These are phyloP conservation scores for Steinernema carpocapsae DNA, from an alignment of 2,888 invertebrate species.

Conservation along the genomic window DNA sequence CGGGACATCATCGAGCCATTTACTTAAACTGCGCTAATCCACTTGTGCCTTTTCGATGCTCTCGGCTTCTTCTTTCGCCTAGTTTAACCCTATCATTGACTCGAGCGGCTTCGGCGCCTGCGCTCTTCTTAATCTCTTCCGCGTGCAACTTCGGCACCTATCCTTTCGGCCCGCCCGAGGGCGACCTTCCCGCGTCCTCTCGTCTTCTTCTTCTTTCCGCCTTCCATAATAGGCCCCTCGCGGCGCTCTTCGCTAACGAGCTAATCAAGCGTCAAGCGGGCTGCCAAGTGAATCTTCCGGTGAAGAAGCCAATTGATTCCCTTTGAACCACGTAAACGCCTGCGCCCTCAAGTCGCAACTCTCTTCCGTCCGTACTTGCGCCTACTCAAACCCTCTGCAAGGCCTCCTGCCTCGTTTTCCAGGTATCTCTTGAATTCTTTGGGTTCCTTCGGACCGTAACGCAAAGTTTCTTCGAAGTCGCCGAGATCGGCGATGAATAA, in stretches of 20 bases:
- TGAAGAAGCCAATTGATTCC: conserved; percentile 35
- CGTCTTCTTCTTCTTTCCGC: neutral
- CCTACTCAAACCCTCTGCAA: neutral
- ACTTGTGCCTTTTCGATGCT: conserved; percentile 33
- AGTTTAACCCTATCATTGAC: conserved; percentile 21
- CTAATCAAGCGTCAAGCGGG: conserved; percentile 31
- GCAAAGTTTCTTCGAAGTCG: too few relatives aligned
- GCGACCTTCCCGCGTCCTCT: neutral
- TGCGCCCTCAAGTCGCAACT: neutral
- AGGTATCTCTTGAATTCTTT: neutral
- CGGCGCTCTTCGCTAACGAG: conserved; percentile 31
- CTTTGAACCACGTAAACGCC: conserved; percentile 1
- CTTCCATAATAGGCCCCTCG: conserved; percentile 31
- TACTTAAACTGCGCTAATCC: conserved; percentile 33
- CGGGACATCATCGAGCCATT: conserved; percentile 24
- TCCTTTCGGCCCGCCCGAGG: neutral
- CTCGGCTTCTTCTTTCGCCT: conserved; percentile 7
- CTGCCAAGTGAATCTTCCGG: conserved; percentile 33
- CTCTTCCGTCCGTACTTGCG: neutral
- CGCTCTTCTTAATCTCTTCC: conserved; percentile 29
- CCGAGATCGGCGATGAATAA: conserved; percentile 7
- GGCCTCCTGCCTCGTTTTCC: neutral
- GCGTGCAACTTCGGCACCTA: conserved; percentile 34
- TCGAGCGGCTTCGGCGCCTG: conserved; percentile 6
- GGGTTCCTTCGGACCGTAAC: neutral